Evolutionary conservation across 2,888 invertebrate genomes (phyloP).

Genomic region (Hetaerina titia): DNA sequence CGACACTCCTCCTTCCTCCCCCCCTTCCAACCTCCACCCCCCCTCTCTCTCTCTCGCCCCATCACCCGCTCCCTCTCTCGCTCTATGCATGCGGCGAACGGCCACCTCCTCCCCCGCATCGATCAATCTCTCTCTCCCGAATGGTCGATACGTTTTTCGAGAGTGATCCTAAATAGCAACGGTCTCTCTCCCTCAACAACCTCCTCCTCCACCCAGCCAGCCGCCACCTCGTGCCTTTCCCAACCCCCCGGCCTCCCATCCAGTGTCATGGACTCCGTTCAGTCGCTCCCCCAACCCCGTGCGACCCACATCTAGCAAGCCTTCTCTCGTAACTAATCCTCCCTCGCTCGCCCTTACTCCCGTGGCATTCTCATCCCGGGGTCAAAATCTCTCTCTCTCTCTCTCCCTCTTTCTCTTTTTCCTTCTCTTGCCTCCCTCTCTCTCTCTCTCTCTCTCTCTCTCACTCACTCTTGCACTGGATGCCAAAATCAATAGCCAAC

Average conservation of each 20-base stretch:
- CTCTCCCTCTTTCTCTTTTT: background rate
- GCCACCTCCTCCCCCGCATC: background rate
- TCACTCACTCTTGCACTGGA: slow-evolving; percentile 23
- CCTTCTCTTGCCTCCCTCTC: background rate
- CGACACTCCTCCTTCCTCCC: background rate
- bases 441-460: background rate
- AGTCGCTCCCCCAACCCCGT: background rate
- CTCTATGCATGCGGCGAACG: background rate
- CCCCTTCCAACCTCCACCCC: background rate
- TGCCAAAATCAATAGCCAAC: slow-evolving; percentile 19
- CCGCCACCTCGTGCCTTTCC: background rate
- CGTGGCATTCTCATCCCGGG: slow-evolving; percentile 22
- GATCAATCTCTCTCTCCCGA: slow-evolving; percentile 19
- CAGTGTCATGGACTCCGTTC: background rate
- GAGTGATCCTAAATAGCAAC: slow-evolving; percentile 33
- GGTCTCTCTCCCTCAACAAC: background rate
- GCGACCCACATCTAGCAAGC: slow-evolving; percentile 25
- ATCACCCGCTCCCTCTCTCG: background rate
- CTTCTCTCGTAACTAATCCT: background rate
- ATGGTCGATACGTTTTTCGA: slow-evolving; percentile 39
- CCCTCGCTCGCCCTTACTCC: background rate
- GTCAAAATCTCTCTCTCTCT: background rate
- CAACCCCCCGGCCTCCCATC: background rate
- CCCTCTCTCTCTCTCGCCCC: background rate
- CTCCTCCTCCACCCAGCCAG: background rate